Evolutionary conservation across 2,888 invertebrate genomes (phyloP).

Genomic region (Drosophila anceps): DNA sequence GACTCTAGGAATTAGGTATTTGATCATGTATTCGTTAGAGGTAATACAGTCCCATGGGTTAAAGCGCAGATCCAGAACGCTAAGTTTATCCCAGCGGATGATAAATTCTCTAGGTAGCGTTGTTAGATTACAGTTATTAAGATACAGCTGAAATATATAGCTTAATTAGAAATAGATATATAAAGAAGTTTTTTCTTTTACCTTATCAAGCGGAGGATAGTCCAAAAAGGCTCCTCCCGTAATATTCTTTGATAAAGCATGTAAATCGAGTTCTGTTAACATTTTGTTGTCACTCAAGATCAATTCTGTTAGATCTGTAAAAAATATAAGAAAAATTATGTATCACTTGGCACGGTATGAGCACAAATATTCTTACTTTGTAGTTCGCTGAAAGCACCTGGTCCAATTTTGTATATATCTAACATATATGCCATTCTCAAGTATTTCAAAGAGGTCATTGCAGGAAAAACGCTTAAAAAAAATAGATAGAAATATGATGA

Average conservation of each 20-base stretch:
- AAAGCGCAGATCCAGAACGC: conserved; percentile 88
- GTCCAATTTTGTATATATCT: conserved; percentile 87
- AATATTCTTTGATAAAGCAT: conserved; percentile 87
- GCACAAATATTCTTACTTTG: conserved; percentile 76
- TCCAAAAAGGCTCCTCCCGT: conserved; percentile 86
- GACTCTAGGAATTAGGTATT: conserved; percentile 87
- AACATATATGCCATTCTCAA: conserved; percentile 90
- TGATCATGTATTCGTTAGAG: conserved; percentile 91
- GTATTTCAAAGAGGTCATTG: conserved; percentile 87
- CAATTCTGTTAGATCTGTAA: conserved; percentile 86
- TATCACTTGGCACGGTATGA: neutral
- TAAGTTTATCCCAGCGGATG: conserved; percentile 90
- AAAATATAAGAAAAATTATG: neutral
- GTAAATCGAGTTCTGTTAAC: conserved; percentile 87
- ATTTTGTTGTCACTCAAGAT: conserved; percentile 88
- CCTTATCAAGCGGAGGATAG: conserved; percentile 89
- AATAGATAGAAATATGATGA: neutral
- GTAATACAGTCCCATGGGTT: conserved; percentile 94
- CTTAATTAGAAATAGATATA: neutral
- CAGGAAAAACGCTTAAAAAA: conserved; percentile 88
- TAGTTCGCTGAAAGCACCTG: conserved; percentile 87
- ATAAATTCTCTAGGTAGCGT: conserved; percentile 87
- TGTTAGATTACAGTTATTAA: conserved; percentile 89
- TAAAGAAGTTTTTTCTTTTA: conserved; percentile 64
- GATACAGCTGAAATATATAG: conserved; percentile 87